A percentile compares a stretch with the other conserved stretches of the same genome.
Conservation (phyloP, 2,797 vertebrate species). For the Caiman crocodilus region DNA sequence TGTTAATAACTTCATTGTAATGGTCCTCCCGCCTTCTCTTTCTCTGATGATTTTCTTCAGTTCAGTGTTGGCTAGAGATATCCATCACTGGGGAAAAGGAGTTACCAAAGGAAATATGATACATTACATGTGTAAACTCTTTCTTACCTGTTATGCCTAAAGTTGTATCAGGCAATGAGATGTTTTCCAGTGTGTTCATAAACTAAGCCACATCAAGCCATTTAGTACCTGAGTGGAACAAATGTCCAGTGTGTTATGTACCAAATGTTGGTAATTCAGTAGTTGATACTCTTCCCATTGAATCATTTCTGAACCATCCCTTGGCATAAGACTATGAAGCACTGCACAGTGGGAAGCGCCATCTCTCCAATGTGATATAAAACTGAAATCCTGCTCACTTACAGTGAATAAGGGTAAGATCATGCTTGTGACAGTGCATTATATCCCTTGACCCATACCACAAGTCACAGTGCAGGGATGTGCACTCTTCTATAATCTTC, state of each 20-base stretch:
- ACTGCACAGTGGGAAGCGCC: neutral
- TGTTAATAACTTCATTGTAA: neutral
- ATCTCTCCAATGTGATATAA: neutral
- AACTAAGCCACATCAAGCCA: neutral
- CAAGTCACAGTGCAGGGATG: neutral
- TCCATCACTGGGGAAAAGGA: slow-evolving; percentile 12
- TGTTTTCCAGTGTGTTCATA: neutral
- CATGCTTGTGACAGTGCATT: neutral
- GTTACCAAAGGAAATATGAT: neutral
- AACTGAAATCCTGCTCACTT: neutral
- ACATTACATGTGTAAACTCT: neutral
- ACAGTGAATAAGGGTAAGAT: neutral
- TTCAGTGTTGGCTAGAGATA: neutral
- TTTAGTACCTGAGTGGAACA: neutral
- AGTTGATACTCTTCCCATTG: neutral
- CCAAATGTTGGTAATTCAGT: neutral
- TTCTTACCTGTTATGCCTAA: neutral
- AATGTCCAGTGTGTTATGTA: neutral
- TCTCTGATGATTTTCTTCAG: neutral
- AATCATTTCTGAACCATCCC: neutral
- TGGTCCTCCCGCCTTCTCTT: neutral
- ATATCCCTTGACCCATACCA: neutral
- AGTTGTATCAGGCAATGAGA: neutral
- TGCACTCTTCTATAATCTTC: neutral
- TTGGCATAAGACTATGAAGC: neutral